Percentiles rank a stretch among this genome's conserved stretches.
Evolutionary conservation across 2,797 vertebrate genomes (phyloP).

Genomic region (Tadarida brasiliensis): DNA sequence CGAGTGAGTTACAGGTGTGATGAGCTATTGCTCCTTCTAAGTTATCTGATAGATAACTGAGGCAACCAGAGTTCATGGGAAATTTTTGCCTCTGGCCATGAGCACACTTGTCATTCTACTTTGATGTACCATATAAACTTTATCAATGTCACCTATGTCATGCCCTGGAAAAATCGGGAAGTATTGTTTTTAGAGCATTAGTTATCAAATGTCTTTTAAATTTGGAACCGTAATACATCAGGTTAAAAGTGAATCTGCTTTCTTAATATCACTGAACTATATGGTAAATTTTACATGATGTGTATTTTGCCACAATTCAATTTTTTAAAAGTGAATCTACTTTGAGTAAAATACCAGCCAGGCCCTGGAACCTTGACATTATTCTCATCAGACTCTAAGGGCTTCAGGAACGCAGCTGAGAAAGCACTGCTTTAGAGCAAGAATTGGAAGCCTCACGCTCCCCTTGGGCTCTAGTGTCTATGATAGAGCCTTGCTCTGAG

Average conservation of each 20-base stretch:
- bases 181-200: neutral
- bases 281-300: neutral
- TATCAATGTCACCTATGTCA: neutral
- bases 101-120: conserved; percentile 24
- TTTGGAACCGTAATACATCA: neutral
- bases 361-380: neutral
- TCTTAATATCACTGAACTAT: neutral
- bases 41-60: neutral
- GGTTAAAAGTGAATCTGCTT: conserved; percentile 42
- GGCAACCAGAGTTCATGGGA: neutral
- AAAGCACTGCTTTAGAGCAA: neutral
- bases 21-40: conserved; percentile 37
- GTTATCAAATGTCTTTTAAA: conserved; percentile 36
- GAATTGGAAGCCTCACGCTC: neutral
- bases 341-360: conserved; percentile 15
- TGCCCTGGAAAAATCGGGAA: conserved; percentile 12
- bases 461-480: neutral
- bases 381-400: neutral
- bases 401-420: neutral
- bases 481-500: neutral
- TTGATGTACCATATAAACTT: neutral
- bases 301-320: neutral
- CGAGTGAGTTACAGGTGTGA: neutral
- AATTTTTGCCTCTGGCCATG: conserved; percentile 27
- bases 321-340: neutral